Conservation (phyloP, 1,140 invertebrate species). For the Acyrthosiphon pisum region DNA sequence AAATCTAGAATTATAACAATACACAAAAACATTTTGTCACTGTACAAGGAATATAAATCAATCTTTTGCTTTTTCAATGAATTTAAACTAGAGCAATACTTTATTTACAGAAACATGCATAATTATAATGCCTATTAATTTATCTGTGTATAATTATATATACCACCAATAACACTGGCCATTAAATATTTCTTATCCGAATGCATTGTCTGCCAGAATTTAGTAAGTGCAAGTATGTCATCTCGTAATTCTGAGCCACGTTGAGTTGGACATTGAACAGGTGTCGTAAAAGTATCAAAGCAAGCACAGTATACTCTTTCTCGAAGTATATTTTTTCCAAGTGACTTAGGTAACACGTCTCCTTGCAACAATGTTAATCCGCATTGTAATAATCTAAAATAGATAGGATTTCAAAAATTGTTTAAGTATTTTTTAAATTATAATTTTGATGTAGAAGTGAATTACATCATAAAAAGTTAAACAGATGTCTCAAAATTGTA, state of each 20-base stretch:
- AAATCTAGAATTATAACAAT: constrained; percentile 35
- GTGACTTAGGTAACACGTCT: constrained; percentile 82
- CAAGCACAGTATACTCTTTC: constrained; percentile 94
- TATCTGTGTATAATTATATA: background rate
- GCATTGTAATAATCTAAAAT: constrained; percentile 84
- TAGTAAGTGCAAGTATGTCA: constrained; percentile 88
- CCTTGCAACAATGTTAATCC: constrained; percentile 92
- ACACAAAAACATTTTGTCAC: background rate
- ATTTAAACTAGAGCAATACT: background rate
- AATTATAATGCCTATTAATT: background rate
- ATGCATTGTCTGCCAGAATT: constrained; percentile 96
- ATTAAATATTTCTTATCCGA: constrained; percentile 97
- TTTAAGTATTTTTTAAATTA: background rate
- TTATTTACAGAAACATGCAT: background rate
- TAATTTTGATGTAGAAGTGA: background rate
- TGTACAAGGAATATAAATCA: background rate
- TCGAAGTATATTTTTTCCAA: constrained; percentile 91
- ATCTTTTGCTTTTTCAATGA: background rate
- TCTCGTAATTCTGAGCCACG: constrained; percentile 78
- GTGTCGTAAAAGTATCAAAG: constrained; percentile 93
- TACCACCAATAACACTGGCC: constrained; percentile 73
- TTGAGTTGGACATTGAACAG: constrained; percentile 84
- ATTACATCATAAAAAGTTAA: background rate
- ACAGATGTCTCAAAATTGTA: background rate
- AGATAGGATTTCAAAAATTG: constrained; percentile 54